Evolutionary conservation across 2,888 invertebrate genomes (phyloP).

Genomic region (Mimumesa dahlbomi): DNA sequence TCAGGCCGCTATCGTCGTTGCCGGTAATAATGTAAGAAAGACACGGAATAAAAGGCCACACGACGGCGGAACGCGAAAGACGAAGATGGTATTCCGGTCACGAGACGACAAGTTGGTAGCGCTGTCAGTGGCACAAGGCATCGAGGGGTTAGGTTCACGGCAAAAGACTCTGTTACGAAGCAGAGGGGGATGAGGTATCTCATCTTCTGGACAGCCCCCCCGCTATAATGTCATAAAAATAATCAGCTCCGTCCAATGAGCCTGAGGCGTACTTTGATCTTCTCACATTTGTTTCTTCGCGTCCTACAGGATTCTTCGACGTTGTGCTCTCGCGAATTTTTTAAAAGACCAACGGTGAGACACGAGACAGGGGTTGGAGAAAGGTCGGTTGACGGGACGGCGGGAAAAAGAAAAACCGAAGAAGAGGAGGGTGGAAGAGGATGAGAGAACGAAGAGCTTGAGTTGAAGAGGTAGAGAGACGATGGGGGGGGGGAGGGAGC

Average conservation of each 20-base stretch:
- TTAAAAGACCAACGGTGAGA: slow-evolving; percentile 30
- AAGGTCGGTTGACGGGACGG: not conserved
- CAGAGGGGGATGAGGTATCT: slow-evolving; percentile 66
- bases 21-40: slow-evolving; percentile 61
- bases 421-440: not conserved
- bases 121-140: slow-evolving; percentile 55
- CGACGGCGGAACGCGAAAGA: slow-evolving; percentile 16
- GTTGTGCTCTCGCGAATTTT: slow-evolving; percentile 50
- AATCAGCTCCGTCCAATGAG: slow-evolving; percentile 78
- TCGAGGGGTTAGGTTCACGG: slow-evolving; percentile 50
- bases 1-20: slow-evolving; percentile 39
- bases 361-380: not conserved
- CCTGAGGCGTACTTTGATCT: slow-evolving; percentile 78
- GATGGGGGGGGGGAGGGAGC: slow-evolving; percentile 27
- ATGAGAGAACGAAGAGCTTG: not conserved
- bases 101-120: slow-evolving; percentile 69
- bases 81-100: slow-evolving; percentile 77
- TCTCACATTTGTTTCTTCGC: slow-evolving; percentile 75
- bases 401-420: not conserved
- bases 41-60: slow-evolving; percentile 54
- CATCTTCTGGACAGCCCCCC: slow-evolving; percentile 70
- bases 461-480: not conserved
- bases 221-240: slow-evolving; percentile 79
- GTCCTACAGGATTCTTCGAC: slow-evolving; percentile 37
- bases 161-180: slow-evolving; percentile 55